Base-by-base conservation (phyloP, 2,797 vertebrate species). In the Poeciliopsis turneri region DNA sequence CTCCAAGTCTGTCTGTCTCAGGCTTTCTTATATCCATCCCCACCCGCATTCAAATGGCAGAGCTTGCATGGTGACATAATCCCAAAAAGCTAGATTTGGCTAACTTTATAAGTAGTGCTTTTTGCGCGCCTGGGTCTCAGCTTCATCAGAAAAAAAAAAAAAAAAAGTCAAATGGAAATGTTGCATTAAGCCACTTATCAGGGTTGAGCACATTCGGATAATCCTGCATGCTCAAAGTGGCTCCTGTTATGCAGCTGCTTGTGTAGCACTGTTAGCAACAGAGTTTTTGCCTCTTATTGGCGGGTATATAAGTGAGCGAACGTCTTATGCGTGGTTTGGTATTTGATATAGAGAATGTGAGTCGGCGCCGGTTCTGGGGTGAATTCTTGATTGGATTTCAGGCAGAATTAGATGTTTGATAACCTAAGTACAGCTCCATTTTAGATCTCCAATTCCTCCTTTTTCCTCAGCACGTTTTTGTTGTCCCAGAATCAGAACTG, bases 111-210 rank as follows among this genome's bases (percentile, higher is more conserved):
- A 96, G 94, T 93, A 95, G 93, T 81, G 92, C 93, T 94, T 93
- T 94, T 95, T 89, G 89, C 89, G 86, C 59, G 92, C 93, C 86
- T 80, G 86, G 93, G 93, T 95, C 94, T 95, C 94, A 94, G 93
- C 94, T 92, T 94, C 94, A 94, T 92, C 93, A 90, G 90, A 88
- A 88, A 94, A 92, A 18, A 15, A 46, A n/a, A 49, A 57, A 59
- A 61, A 64, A 90, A 93, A 91, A 91, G 89, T 95, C 91, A 90
- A 94, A 90, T 94, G 91, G 87, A 94, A 95, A 94, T 90, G 92
- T 93, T 93, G 92, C 92, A 94, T 95, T 96, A 96, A 96, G 95
- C 95, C 93, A 96, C 92, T 96, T 96, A 96, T 95, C 95, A 93
- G 95, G 89, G 91, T 92, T 93, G 95, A 95, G 94, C 95, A 96